These are phyloP conservation scores for Gymnothorax javanicus DNA, from an alignment of 2,797 vertebrate species.

Conservation along the genomic window DNA sequence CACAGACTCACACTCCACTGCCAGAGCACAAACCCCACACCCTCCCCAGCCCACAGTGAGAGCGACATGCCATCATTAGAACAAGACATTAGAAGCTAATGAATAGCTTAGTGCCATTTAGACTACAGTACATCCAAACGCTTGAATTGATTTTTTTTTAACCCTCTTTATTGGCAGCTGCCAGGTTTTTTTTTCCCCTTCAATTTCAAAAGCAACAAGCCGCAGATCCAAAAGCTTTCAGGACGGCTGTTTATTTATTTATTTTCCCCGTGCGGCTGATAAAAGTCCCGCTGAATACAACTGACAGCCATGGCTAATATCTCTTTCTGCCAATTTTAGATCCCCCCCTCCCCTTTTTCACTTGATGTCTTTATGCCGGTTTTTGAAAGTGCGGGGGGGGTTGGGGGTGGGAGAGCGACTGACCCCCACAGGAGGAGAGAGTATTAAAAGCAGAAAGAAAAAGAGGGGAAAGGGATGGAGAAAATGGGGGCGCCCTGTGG, in stretches of 20 bases:
- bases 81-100: slow-evolving; percentile 55
- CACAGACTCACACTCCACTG: slow-evolving; percentile 57
- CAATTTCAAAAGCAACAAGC: slow-evolving; percentile 73
- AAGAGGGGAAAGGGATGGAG: slow-evolving; percentile 65
- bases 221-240: slow-evolving; percentile 72
- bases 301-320: slow-evolving; percentile 99
- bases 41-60: slow-evolving; percentile 50
- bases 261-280: slow-evolving; percentile 72
- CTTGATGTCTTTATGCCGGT: slow-evolving; percentile 98
- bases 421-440: slow-evolving; percentile 88
- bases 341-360: slow-evolving; percentile 75
- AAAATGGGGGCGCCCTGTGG: slow-evolving; percentile 78
- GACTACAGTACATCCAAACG: slow-evolving; percentile 67
- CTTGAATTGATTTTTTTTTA: slow-evolving; percentile 66
- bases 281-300: slow-evolving; percentile 81
- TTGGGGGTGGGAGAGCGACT: slow-evolving; percentile 72
- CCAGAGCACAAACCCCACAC: slow-evolving; percentile 52
- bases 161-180: slow-evolving; percentile 66
- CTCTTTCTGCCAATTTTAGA: slow-evolving; percentile 91
- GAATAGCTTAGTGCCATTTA: slow-evolving; percentile 65
- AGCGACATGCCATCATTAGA: slow-evolving; percentile 58
- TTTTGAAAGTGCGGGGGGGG: slow-evolving; percentile 76
- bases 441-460: slow-evolving; percentile 72
- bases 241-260: slow-evolving; percentile 80
- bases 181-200: slow-evolving; percentile 57